Conservation (phyloP, 2,888 invertebrate species). For the Polymixis lichenea region DNA sequence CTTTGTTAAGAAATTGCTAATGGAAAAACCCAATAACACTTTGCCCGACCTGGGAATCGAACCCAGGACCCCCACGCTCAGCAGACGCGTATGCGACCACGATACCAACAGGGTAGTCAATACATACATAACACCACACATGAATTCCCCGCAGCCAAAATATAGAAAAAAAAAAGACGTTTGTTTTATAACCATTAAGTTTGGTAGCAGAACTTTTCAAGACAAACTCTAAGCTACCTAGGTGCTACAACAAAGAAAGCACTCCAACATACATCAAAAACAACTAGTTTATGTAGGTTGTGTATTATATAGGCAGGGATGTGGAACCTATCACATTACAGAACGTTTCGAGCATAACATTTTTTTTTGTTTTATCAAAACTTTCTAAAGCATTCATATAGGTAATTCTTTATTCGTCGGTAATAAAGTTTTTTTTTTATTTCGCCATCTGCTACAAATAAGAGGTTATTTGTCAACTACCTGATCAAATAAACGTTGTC, state of each 20-base stretch:
- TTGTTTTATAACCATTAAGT: no score
- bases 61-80: not conserved
- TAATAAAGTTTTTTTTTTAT: no score
- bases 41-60: not conserved
- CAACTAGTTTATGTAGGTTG: conserved; percentile 1
- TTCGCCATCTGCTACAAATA: no score
- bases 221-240: conserved; percentile 11
- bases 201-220: not conserved
- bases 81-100: not conserved
- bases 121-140: no score
- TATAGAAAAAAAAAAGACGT: no score
- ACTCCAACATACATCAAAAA: conserved; percentile 27
- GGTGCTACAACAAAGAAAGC: conserved; percentile 9
- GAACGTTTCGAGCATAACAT: not conserved
- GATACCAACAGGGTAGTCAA: not conserved
- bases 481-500: no score
- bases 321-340: not conserved
- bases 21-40: not conserved
- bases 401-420: no score
- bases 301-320: not conserved
- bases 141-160: no score
- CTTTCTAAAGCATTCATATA: no score
- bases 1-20: not conserved
- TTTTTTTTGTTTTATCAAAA: no score
- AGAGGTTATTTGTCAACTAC: no score